Evolutionary conservation across 2,797 vertebrate species (phyloP).

Genomic region (Aphelocoma californica): DNA sequence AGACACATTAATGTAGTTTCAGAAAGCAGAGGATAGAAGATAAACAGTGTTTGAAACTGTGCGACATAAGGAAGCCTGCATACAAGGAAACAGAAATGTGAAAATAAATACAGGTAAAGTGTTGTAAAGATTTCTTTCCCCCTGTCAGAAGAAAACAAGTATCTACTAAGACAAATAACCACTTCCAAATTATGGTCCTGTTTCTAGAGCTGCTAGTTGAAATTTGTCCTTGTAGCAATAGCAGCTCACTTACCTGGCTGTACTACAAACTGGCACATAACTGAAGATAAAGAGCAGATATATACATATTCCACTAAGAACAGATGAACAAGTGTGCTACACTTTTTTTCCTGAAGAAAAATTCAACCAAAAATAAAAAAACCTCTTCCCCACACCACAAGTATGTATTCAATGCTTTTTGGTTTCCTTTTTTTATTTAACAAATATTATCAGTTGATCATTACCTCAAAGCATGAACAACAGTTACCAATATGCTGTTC

Average conservation of each 20-base stretch:
- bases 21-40: conserved; percentile 4
- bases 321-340: not conserved
- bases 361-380: not conserved
- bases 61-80: not conserved
- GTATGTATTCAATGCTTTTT: not conserved
- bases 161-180: not conserved
- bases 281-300: not conserved
- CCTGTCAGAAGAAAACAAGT: not conserved
- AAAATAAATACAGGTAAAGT: conserved; percentile 31
- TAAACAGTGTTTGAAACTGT: not conserved
- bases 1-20: conserved; percentile 7
- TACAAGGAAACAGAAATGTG: not conserved
- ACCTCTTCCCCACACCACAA: accelerated
- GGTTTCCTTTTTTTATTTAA: not conserved
- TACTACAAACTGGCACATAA: not conserved
- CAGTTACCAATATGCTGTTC: not conserved
- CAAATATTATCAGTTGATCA: not conserved
- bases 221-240: not conserved
- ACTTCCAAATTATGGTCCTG: not conserved
- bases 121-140: not conserved
- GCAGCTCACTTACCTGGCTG: not conserved
- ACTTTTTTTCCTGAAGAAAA: not conserved
- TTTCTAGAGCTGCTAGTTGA: not conserved
- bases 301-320: not conserved
- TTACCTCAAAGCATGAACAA: not conserved